These are phyloP conservation scores for Emydocephalus ijimae DNA, from an alignment of 2,113 vertebrate genomes.

Conservation along the genomic window DNA sequence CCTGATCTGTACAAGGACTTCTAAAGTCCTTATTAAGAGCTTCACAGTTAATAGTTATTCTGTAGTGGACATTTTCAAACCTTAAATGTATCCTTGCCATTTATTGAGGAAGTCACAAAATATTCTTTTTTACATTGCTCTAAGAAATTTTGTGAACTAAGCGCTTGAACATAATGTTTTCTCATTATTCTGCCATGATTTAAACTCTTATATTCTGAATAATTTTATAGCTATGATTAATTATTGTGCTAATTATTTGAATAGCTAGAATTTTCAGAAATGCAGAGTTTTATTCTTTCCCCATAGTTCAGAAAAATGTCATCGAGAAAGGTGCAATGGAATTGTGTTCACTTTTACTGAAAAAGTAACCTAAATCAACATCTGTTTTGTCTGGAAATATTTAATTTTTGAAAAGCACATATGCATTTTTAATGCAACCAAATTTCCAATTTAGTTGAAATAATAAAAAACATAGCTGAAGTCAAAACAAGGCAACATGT, in stretches of 20 bases:
- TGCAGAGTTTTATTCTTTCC: neutral
- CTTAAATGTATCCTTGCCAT: neutral
- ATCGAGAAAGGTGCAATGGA: neutral
- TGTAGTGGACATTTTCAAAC: neutral
- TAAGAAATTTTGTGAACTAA: neutral
- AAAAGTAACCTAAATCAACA: neutral
- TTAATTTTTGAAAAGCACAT: neutral
- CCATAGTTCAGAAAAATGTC: neutral
- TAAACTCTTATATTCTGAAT: neutral
- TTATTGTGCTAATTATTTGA: neutral
- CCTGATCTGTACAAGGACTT: neutral
- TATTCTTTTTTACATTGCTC: neutral
- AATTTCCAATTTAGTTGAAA: neutral
- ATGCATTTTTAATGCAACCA: neutral
- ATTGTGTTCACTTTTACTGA: neutral
- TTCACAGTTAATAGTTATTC: neutral
- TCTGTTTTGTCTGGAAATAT: neutral
- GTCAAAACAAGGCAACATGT: neutral
- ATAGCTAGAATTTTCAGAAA: neutral
- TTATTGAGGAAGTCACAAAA: neutral
- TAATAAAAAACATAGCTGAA: neutral
- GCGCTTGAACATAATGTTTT: neutral
- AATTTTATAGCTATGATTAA: neutral
- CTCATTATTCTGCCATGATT: neutral
- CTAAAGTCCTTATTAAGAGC: neutral